phyloP scores from a whole-genome alignment of 2,888 invertebrate genomes.

The Dromius quadrimaculatus region DNA sequence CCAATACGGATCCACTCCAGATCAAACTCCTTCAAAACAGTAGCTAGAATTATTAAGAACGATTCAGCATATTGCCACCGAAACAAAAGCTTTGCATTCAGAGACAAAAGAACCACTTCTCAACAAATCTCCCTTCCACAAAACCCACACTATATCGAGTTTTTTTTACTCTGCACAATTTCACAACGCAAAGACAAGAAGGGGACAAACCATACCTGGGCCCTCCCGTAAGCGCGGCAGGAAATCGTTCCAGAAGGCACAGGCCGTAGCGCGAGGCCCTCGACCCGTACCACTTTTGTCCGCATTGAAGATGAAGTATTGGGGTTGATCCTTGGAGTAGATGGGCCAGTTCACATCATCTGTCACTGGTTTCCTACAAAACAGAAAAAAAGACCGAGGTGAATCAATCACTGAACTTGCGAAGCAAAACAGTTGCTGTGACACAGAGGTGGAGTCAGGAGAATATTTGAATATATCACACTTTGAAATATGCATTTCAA shows the following conservation, averaged over 20 bases:
- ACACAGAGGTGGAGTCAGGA: background rate
- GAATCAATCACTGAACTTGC: conserved; percentile 51
- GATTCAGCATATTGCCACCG: background rate
- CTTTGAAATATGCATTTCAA: too few species aligned
- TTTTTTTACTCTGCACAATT: conserved; percentile 8
- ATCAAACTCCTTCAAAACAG: too few species aligned
- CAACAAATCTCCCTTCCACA: background rate
- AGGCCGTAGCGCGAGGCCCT: conserved; percentile 87
- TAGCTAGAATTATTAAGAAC: too few species aligned
- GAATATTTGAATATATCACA: too few species aligned
- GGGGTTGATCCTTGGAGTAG: conserved; percentile 86
- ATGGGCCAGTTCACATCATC: conserved; percentile 88
- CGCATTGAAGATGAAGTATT: conserved; percentile 91
- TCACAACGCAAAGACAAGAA: background rate
- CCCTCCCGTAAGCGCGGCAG: conserved; percentile 87
- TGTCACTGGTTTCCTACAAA: conserved; percentile 71
- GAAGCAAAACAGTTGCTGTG: conserved; percentile 37
- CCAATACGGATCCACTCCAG: too few species aligned
- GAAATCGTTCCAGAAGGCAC: conserved; percentile 97
- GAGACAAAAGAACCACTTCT: conserved; percentile 3
- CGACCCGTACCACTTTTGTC: conserved; percentile 77
- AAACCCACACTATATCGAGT: background rate
- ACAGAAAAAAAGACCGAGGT: conserved; percentile 32
- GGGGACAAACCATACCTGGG: conserved; percentile 75
- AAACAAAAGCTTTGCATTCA: background rate